Conservation (phyloP, 2,888 invertebrate species). For the Drosophila koepferae region DNA sequence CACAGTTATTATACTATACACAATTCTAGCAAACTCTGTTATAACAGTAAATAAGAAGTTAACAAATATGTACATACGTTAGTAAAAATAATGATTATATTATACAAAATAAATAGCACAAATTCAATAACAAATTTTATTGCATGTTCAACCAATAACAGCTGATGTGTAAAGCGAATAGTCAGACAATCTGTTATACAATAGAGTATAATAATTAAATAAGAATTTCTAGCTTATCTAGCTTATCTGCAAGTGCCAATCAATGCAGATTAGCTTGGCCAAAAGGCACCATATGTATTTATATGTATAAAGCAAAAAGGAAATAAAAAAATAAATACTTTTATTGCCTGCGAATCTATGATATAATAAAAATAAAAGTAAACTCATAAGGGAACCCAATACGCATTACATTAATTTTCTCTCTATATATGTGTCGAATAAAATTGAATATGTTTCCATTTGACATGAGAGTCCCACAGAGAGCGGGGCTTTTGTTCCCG, state of each 20-base stretch:
- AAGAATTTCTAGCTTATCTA: not conserved
- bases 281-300: not conserved
- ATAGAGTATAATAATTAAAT: not conserved
- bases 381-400: constrained; percentile 10
- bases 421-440: constrained; percentile 52
- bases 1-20: not conserved
- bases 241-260: not conserved
- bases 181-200: not conserved
- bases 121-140: not conserved
- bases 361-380: constrained; percentile 15
- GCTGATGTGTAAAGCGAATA: not conserved
- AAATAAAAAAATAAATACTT: not conserved
- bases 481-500: constrained; percentile 17
- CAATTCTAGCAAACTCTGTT: not conserved
- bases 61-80: no score
- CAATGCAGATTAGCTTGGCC: not conserved
- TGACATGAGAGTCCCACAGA: constrained; percentile 40
- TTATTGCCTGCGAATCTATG: not conserved
- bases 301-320: not conserved
- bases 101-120: no score
- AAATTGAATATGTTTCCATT: constrained; percentile 56
- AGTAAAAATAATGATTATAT: no score
- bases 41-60: not conserved
- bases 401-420: constrained; percentile 34
- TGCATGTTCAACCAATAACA: not conserved